phyloP scores from a whole-genome alignment of 2,888 invertebrate genomes.

The Helleia helle region DNA sequence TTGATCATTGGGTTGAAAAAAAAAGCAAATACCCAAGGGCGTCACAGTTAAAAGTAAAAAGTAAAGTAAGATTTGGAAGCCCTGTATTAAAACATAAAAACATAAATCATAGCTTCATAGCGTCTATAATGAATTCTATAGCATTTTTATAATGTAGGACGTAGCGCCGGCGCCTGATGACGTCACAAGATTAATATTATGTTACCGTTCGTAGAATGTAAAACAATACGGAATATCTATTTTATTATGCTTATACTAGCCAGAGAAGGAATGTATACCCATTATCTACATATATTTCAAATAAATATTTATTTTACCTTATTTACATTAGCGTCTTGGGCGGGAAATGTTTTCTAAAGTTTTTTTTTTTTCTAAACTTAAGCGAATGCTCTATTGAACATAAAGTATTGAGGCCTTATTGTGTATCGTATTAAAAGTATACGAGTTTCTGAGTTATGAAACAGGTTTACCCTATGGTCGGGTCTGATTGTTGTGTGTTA shows the following conservation, averaged over 20 bases:
- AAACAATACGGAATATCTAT: slow-evolving; percentile 4
- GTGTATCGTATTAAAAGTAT: background rate
- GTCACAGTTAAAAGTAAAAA: no score
- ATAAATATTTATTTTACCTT: background rate
- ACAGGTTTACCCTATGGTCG: slow-evolving; percentile 18
- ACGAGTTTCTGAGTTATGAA: slow-evolving; percentile 7
- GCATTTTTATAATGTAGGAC: slow-evolving; percentile 5
- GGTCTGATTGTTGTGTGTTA: slow-evolving; percentile 34
- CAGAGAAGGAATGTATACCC: background rate
- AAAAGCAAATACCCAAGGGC: no score
- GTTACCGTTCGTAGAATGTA: slow-evolving; percentile 15
- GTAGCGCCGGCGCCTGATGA: slow-evolving; percentile 57
- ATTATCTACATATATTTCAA: slow-evolving; percentile 1
- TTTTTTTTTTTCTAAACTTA: background rate
- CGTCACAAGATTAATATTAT: slow-evolving; percentile 22
- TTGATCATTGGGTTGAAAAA: no score
- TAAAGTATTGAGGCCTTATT: background rate
- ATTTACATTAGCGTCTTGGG: background rate
- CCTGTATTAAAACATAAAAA: no score
- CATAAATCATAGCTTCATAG: background rate
- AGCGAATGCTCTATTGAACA: background rate
- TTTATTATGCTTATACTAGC: background rate
- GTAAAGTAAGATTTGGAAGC: no score
- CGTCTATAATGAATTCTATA: background rate
- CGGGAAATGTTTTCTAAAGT: background rate